These are phyloP conservation scores for Charaxes varanes DNA, from an alignment of 1,140 invertebrate genomes.

Conservation along the genomic window DNA sequence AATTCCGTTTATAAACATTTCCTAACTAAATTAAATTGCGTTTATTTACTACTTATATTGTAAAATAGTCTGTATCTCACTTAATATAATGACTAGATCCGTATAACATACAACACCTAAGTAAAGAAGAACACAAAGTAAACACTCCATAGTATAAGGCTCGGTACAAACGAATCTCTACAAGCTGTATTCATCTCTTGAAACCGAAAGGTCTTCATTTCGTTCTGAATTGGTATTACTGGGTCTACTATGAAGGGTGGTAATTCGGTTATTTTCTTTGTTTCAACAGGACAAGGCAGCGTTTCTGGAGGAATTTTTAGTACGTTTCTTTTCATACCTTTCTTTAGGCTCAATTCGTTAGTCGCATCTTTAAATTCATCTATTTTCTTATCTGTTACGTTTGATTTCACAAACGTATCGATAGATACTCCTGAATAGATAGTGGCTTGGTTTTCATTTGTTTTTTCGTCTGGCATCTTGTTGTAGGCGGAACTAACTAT, in stretches of 20 bases:
- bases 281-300: slow-evolving; percentile 51
- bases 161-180: slow-evolving; percentile 21
- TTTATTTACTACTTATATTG: slow-evolving; percentile 23
- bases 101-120: slow-evolving; percentile 29
- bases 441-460: slow-evolving; percentile 44
- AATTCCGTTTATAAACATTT: not conserved
- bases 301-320: slow-evolving; percentile 55
- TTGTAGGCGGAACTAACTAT: slow-evolving; percentile 60
- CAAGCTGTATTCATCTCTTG: slow-evolving; percentile 43
- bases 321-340: slow-evolving; percentile 46
- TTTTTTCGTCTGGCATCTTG: slow-evolving; percentile 49
- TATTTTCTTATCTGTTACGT: slow-evolving; percentile 40
- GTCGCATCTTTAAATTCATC: slow-evolving; percentile 21
- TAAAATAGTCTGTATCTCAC: slow-evolving; percentile 46
- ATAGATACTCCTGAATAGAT: slow-evolving; percentile 35
- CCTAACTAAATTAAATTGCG: slow-evolving; percentile 29
- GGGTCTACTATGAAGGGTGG: slow-evolving; percentile 47
- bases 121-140: slow-evolving; percentile 58
- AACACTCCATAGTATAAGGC: slow-evolving; percentile 38
- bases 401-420: slow-evolving; percentile 42
- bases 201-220: slow-evolving; percentile 64
- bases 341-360: slow-evolving; percentile 29
- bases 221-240: slow-evolving; percentile 62
- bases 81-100: slow-evolving; percentile 40
- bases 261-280: slow-evolving; percentile 46